Conservation (phyloP, 2,113 vertebrate species). For the Notarius lentiginosus region DNA sequence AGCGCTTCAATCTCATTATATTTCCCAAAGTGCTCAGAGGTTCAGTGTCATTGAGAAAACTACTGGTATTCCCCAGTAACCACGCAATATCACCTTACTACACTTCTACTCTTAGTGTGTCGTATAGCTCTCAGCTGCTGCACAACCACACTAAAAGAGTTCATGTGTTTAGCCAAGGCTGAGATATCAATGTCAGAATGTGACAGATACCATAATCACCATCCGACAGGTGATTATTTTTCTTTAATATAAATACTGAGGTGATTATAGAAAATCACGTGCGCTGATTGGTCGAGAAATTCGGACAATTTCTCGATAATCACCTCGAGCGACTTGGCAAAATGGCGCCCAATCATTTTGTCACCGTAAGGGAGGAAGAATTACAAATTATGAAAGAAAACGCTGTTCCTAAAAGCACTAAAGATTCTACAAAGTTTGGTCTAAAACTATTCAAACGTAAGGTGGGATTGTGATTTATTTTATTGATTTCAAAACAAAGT, state of each 20-base stretch:
- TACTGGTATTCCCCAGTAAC: not conserved
- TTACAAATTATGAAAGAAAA: too few relatives aligned
- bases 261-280: too few relatives aligned
- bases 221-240: not conserved
- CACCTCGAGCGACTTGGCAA: too few relatives aligned
- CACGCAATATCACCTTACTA: not conserved
- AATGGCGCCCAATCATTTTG: too few relatives aligned
- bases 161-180: not conserved
- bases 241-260: not conserved
- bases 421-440: too few relatives aligned
- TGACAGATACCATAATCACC: not conserved
- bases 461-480: too few relatives aligned
- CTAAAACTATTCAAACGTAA: too few relatives aligned
- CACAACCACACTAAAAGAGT: not conserved
- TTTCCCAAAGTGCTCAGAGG: not conserved
- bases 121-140: constrained; percentile 7
- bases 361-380: too few relatives aligned
- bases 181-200: not conserved
- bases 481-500: too few relatives aligned
- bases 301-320: too few relatives aligned
- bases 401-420: too few relatives aligned
- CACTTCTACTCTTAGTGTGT: not conserved
- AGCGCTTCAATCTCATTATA: constrained; percentile 15
- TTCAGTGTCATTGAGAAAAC: constrained; percentile 17
- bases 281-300: too few relatives aligned